These are phyloP conservation scores for Acanthacorydalis orientalis DNA, from an alignment of 2,888 invertebrate genomes.

Conservation along the genomic window DNA sequence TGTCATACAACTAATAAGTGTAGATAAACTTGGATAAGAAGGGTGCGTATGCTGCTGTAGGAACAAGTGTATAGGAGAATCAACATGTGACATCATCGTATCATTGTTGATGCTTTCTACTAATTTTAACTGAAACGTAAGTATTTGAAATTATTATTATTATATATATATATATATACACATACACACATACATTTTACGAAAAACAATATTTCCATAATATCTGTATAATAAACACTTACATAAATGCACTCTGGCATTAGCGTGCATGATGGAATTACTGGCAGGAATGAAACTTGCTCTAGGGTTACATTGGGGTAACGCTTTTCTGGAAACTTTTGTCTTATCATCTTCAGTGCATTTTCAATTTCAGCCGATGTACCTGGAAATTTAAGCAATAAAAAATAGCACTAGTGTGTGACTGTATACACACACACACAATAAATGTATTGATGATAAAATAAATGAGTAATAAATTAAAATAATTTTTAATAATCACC, in stretches of 20 bases:
- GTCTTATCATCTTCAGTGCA: conserved; percentile 69
- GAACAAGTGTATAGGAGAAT: conserved; percentile 79
- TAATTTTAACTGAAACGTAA: conserved; percentile 50
- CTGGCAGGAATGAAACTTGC: conserved; percentile 28
- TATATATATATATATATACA: too few species aligned
- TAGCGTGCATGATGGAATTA: conserved; percentile 21
- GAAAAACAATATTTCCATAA: too few species aligned
- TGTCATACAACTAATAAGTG: conserved; percentile 68
- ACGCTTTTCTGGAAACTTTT: conserved; percentile 65
- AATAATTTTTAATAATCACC: conserved; percentile 28
- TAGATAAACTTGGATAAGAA: conserved; percentile 67
- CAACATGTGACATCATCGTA: conserved; percentile 73
- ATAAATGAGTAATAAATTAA: too few species aligned
- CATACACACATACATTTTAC: too few species aligned
- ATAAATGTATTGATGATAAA: background rate
- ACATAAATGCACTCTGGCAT: conserved; percentile 39
- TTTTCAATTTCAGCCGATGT: conserved; percentile 59
- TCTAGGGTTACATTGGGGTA: conserved; percentile 66
- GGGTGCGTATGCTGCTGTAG: conserved; percentile 93
- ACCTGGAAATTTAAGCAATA: conserved; percentile 29
- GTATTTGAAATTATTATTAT: conserved; percentile 4
- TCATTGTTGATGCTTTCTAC: conserved; percentile 89
- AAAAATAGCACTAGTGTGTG: background rate
- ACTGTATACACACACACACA: background rate
- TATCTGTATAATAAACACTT: conserved; percentile 15